Conservation (phyloP, 2,797 vertebrate species). For the Acipenser oxyrinchus region DNA sequence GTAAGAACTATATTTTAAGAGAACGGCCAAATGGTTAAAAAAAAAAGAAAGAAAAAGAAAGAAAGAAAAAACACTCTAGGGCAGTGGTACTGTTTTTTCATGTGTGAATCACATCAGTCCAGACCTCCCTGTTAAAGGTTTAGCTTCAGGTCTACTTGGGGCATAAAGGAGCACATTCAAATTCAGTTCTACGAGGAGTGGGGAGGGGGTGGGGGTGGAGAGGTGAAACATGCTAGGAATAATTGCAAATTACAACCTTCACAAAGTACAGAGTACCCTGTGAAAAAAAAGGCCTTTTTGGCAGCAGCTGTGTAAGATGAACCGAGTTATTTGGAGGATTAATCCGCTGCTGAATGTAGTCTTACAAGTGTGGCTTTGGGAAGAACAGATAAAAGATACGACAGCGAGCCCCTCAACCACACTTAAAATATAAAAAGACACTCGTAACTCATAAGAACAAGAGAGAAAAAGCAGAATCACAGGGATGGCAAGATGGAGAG, state of each 20-base stretch:
- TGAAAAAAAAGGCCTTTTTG: constrained; percentile 54
- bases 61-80: neutral
- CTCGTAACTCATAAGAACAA: constrained; percentile 16
- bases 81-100: constrained; percentile 2
- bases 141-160: neutral
- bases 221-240: constrained; percentile 11
- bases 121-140: constrained; percentile 11
- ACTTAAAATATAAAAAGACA: constrained; percentile 18
- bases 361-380: constrained; percentile 70
- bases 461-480: neutral
- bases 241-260: constrained; percentile 41
- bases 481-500: neutral
- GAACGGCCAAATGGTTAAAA: too few species aligned
- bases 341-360: constrained; percentile 76
- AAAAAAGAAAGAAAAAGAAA: too few species aligned
- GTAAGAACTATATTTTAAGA: too few species aligned
- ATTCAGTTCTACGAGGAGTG: constrained; percentile 9
- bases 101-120: constrained; percentile 19
- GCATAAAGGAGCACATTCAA: constrained; percentile 18
- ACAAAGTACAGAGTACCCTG: constrained; percentile 22
- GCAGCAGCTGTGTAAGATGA: constrained; percentile 68
- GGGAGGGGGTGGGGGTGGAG: neutral
- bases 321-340: constrained; percentile 71
- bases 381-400: constrained; percentile 58
- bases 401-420: constrained; percentile 24